A percentile compares a stretch with the other conserved stretches of the same genome.
These are phyloP conservation scores for Corticium candelabrum DNA, from an alignment of 37 sponge, comb jelly and placozoan species.

Conservation along the genomic window DNA sequence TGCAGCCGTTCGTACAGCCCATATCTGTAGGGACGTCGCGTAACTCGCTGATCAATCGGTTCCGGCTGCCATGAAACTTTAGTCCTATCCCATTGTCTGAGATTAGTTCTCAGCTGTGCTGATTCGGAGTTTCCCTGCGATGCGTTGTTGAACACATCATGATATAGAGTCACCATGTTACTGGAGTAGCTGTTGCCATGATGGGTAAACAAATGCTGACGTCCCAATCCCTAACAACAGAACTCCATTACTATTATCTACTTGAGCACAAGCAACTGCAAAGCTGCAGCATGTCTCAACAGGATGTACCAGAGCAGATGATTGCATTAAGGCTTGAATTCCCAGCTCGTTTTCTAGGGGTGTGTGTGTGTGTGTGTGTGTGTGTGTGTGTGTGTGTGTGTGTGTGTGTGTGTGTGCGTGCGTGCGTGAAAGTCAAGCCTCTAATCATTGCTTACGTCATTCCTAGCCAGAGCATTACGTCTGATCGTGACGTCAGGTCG, in stretches of 20 bases:
- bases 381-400: no score
- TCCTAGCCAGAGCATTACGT: conserved; percentile 46
- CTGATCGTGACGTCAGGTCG: conserved; percentile 53
- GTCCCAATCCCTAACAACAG: conserved; percentile 47
- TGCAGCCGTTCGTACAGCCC: conserved; percentile 40
- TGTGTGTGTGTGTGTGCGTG: no score
- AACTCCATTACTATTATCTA: background rate
- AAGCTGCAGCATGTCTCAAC: no score
- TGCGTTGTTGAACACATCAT: conserved; percentile 52
- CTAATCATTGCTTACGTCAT: conserved; percentile 34
- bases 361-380: no score
- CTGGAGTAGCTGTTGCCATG: conserved; percentile 69
- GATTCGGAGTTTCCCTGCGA: background rate
- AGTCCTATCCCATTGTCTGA: conserved; percentile 69
- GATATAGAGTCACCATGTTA: conserved; percentile 60
- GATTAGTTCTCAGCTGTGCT: background rate
- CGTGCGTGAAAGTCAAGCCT: background rate
- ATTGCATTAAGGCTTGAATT: no score
- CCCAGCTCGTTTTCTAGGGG: no score
- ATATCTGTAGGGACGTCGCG: conserved; percentile 12
- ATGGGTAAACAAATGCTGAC: conserved; percentile 61
- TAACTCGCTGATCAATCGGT: conserved; percentile 52
- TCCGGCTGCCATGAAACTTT: conserved; percentile 78
- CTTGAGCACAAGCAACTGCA: no score
- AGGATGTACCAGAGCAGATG: no score